phyloP scores from a whole-genome alignment of 35 echinoderm and acorn worm genomes.

The Chiridota heheva region DNA sequence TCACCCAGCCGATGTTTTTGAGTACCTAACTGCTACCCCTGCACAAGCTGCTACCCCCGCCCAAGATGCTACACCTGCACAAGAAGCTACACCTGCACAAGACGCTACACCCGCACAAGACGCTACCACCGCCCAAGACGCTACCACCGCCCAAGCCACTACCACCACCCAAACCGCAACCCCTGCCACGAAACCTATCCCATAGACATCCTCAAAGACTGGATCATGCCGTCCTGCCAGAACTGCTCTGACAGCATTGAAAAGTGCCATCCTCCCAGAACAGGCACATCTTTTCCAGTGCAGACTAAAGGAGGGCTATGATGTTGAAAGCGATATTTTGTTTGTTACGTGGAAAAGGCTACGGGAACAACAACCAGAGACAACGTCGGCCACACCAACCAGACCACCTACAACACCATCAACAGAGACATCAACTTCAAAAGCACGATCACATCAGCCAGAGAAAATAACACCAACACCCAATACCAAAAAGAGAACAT shows the following conservation, averaged over 20 bases:
- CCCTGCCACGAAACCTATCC: neutral
- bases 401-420: neutral
- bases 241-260: constrained; percentile 19
- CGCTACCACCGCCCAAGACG: neutral
- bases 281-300: constrained; percentile 11
- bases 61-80: neutral
- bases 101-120: constrained; percentile 12
- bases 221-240: neutral
- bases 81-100: neutral
- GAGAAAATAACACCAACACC: no score
- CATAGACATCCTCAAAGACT: neutral
- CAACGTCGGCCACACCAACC: neutral
- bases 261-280: constrained; percentile 35
- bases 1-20: no score
- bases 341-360: constrained; percentile 36
- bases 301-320: constrained; percentile 20
- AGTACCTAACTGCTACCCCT: no score
- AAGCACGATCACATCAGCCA: constrained; percentile 16
- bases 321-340: constrained; percentile 18
- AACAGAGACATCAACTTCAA: neutral
- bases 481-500: no score
- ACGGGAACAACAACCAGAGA: neutral
- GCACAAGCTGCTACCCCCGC: constrained; percentile 17
- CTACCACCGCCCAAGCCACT: neutral
- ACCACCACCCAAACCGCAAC: neutral